These are phyloP conservation scores for Premnoplex brunnescens DNA, from an alignment of 2,797 vertebrate genomes.

Conservation along the genomic window DNA sequence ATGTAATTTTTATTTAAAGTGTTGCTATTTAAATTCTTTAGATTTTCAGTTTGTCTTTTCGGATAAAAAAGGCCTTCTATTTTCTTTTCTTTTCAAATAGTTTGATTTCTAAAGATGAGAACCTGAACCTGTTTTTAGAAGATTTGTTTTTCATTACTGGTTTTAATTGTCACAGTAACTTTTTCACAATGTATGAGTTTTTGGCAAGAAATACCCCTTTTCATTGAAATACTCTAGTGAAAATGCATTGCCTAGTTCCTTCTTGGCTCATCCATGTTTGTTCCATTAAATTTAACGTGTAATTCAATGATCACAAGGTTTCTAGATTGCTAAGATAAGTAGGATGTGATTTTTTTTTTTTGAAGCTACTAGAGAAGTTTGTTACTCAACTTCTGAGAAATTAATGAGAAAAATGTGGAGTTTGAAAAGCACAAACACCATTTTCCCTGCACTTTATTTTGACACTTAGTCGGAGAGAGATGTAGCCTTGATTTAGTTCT, in stretches of 20 bases:
- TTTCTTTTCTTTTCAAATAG: not conserved
- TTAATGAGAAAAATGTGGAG: conserved; percentile 14
- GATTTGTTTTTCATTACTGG: not conserved
- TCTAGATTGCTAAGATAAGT: not conserved
- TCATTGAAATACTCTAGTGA: not conserved
- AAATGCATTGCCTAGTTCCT: not conserved
- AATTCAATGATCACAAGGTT: not conserved
- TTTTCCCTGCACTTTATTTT: not conserved
- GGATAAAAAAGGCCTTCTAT: not conserved
- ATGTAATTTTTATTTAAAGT: not conserved
- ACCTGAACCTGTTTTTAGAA: not conserved
- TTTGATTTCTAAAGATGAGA: not conserved
- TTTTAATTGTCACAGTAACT: not conserved
- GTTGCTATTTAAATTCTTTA: not conserved
- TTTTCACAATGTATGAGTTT: not conserved
- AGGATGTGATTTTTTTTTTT: not conserved
- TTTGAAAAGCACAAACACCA: not conserved
- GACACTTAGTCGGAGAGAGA: not conserved
- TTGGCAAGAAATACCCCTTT: not conserved
- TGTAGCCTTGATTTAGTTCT: not conserved
- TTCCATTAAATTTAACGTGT: not conserved
- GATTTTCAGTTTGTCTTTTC: not conserved
- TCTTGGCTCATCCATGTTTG: not conserved
- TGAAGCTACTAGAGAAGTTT: not conserved
- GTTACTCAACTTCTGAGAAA: not conserved